Conservation (phyloP, 2,797 vertebrate genomes). For the Thripadectes ignobilis region DNA sequence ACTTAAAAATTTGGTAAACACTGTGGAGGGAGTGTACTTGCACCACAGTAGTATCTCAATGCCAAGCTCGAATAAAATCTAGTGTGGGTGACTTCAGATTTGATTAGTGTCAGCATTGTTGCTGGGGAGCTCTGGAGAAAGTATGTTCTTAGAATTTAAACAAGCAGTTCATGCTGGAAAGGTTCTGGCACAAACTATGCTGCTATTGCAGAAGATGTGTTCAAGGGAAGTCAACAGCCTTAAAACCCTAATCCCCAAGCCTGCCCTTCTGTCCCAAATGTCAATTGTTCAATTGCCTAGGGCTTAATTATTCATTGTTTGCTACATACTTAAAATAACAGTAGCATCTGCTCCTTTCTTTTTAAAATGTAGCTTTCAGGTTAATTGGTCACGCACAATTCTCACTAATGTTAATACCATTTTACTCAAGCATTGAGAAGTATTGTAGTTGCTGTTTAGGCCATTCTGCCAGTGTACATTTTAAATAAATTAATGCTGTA, state of each 20-base stretch:
- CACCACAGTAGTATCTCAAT: neutral
- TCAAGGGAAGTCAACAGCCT: neutral
- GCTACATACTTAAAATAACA: neutral
- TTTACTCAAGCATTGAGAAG: neutral
- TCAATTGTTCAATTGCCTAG: neutral
- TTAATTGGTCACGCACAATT: neutral
- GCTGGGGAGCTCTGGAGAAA: neutral
- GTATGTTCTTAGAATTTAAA: neutral
- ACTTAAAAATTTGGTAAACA: neutral
- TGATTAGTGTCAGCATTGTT: neutral
- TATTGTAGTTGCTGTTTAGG: neutral
- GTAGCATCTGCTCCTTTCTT: neutral
- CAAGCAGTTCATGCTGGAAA: neutral
- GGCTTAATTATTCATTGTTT: neutral
- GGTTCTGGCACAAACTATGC: neutral
- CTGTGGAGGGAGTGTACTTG: neutral
- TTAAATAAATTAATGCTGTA: neutral
- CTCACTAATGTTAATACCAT: neutral
- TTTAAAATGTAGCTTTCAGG: neutral
- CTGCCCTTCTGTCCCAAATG: neutral
- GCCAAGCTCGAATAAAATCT: neutral
- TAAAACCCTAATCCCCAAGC: neutral
- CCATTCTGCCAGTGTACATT: neutral
- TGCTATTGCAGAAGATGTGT: neutral
- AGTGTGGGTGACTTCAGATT: neutral